A percentile compares a stretch with the other conserved stretches of the same genome.
Conservation (phyloP, 2,797 vertebrate species). For the Babyrousa celebensis region DNA sequence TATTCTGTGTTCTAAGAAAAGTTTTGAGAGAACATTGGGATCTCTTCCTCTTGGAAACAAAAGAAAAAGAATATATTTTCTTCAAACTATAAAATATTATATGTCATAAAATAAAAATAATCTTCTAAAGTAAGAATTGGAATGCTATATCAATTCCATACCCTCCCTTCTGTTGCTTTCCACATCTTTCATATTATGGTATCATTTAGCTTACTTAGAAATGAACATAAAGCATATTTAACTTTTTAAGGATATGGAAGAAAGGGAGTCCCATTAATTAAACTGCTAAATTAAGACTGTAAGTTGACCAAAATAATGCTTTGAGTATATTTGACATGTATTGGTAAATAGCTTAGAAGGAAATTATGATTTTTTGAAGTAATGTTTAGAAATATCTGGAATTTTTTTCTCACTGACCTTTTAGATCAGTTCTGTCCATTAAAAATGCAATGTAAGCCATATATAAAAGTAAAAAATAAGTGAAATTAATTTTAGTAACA, state of each 20-base stretch:
- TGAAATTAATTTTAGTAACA: conserved; percentile 42
- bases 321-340: neutral
- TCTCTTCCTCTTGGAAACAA: conserved; percentile 25
- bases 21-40: neutral
- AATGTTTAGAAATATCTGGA: neutral
- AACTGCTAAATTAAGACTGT: neutral
- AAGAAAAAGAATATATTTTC: neutral
- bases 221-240: neutral
- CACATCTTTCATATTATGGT: neutral
- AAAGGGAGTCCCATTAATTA: neutral
- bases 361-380: neutral
- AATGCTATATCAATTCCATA: neutral
- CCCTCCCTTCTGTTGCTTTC: neutral
- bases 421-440: neutral
- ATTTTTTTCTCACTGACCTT: neutral
- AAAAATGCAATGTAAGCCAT: neutral
- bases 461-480: neutral
- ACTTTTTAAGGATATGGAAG: neutral
- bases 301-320: neutral
- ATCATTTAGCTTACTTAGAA: neutral
- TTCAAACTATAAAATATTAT: neutral
- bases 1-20: neutral
- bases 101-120: neutral
- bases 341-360: neutral
- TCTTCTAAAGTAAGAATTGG: neutral